Evolutionary conservation across 2,888 invertebrate species (phyloP), one percentile per base, ranked within the genome.

Genomic region (Iphiclides podalirius): DNA sequence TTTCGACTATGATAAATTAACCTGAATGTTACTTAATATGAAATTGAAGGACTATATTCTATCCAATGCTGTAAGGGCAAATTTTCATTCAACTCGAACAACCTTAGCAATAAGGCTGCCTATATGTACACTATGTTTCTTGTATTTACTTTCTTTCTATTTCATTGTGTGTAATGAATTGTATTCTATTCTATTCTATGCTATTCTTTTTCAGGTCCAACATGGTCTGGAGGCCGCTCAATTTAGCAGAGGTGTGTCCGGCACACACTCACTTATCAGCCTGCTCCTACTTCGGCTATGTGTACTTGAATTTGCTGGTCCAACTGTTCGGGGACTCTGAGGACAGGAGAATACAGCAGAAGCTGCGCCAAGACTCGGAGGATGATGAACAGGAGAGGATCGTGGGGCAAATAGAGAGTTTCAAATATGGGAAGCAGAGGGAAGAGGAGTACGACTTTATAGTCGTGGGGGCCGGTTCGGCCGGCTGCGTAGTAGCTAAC

Each of bases 401-500:
- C 13, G 47, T 57, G 0, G 59, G 56, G 7, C 55, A 53, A 6
- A 44, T 45, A 28, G 16, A 12, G 3, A 31, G 17, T 7, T 40
- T 37, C 13, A 16, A 11, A 52, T 45, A 9, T 4, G 47, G 11
- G 46, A 14, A 14, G 4, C 13, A 20, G 9, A 28, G 35, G 3
- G 44, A 20, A 8, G 63, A 67, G 15, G 69, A 70, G 17, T 82
- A 72, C 42, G 82, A 83, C 35, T 83, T 83, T 23, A 73, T 83
- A 1, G 69, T 83, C 0, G 78, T 83, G 0, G 83, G 82, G 0
- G 83, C 81, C 0, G 83, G 83, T 0, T 20, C 81, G 0, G 76
- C 83, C 0, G 83, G 83, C 0, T 78, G 80, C 33, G 75, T 83
- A 0, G 68, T 81, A 0, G 73, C 79, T 0, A 81, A 77, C 28